Evolutionary conservation across 2,888 invertebrate species (phyloP), one percentile per base, ranked within the genome.

Genomic region (Oligia fasciuncula): DNA sequence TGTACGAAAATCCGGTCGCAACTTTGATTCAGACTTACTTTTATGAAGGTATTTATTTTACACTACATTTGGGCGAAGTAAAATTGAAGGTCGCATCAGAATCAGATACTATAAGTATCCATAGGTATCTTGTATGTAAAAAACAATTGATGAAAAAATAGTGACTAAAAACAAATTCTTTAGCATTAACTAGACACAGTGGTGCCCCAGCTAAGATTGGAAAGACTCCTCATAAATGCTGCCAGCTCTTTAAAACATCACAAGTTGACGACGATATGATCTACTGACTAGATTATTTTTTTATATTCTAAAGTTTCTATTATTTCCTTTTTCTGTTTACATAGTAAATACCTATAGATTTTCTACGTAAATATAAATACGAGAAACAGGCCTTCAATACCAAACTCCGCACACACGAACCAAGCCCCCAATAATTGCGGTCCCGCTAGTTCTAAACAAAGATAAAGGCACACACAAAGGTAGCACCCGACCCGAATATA

Each of bases 401-500:
- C 1, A 67, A 85, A 66, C 35, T 51, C 4, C 23, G 6, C 43
- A 66, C 73, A 83, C 62, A 72, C 71, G 46, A 57, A 67, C 70
- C 51, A 63, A 73, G 23, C 69, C 60, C 35, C 65, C 74, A 46
- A 69, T 67, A 79, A 84, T 81, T 78, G 65, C 57, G 69, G 63
- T 54, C 57, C 57, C 83, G 66, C 72, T 84, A 80, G 75, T 76
- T 89, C 88, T 90, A 90, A 91, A 89, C 90, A 91, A 88, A 91
- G 91, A 93, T 90, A 89, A 90, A 83, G 86, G 80, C 84, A 79
- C 86, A 90, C 93, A 93, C 91, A 91, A 91, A 89, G 86, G 88
- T 76, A 60, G 77, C 82, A 91, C 92, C 90, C 90, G 91, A 85
- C 89, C 81, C 88, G 95, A 95, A 95, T 95, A 95, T 94, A 95